Evolutionary conservation across 1,140 invertebrate species (phyloP), one percentile per base, ranked within the genome.

Genomic region (Drosophila sproati): DNA sequence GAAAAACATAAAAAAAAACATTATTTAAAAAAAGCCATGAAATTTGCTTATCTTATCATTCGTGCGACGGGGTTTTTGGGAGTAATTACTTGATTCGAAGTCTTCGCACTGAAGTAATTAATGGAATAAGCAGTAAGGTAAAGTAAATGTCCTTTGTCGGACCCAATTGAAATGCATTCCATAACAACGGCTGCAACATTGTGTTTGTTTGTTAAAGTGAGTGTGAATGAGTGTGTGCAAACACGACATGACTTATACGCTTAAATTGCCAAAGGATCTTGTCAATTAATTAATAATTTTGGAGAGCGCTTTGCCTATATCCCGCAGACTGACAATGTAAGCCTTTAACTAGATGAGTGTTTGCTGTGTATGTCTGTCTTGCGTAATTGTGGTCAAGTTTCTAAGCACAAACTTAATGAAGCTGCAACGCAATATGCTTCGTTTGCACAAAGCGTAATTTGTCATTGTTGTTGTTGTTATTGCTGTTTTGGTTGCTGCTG

Each of bases 271-370:
- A 47, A 60, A 60, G 41, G 34, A 60, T 60, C 41, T 34, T 60
- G 12, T 47, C 31, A 3, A 60, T 60, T 47, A 47, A 48, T 60
- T 47, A 47, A 60, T 60, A 60, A 60, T 48, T 45, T 47, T 59
- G 8, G 43, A 47, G 29, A 47, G 47, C 20, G 34, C 5, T 47
- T 34, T 28, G 43, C 43, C 7, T 28, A 43, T 0, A 20, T 4
- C 5, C 34, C 28, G 47, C 20, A 50, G 47, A 20, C 28, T 6
- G 8, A 31, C 29, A 3, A 28, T 6, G n/a, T 10, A 12, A 34
- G 31, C 4, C 50, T 32, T 12, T 34, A 35, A 34, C 34, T 34
- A 32, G 34, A 10, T 35, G 28, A 1, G 29, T 10, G 54, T 55
- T 35, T 55, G 35, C 8, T n/a, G 56, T 28, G 12, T n/a, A 37